phyloP scores from a whole-genome alignment of 2,888 invertebrate species.

The Zaprionus obscuricornis region DNA sequence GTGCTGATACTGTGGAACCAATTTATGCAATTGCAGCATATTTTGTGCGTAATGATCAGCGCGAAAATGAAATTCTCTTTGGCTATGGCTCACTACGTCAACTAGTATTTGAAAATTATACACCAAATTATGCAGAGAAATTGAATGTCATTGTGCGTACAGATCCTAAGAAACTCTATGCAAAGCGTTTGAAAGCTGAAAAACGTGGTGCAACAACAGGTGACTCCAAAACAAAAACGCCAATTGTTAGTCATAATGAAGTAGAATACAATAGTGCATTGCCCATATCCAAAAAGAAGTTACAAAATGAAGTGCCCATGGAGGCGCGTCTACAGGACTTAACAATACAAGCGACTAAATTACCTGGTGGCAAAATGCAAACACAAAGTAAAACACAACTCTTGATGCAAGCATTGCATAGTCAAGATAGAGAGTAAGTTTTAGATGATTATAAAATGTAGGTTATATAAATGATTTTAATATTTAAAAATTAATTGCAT shows the following conservation, averaged over 20 bases:
- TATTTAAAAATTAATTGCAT: background rate
- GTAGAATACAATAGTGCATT: conserved; percentile 78
- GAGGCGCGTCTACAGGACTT: conserved; percentile 92
- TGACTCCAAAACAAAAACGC: conserved; percentile 74
- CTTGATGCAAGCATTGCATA: conserved; percentile 93
- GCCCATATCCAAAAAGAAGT: conserved; percentile 71
- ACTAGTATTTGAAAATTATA: conserved; percentile 86
- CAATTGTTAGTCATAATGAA: conserved; percentile 61
- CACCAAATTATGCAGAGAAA: conserved; percentile 85
- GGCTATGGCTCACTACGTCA: conserved; percentile 86
- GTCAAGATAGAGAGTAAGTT: conserved; percentile 88
- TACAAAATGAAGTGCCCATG: conserved; percentile 86
- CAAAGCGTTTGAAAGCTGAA: too few species aligned
- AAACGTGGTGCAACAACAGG: conserved; percentile 42
- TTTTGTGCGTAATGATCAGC: conserved; percentile 74
- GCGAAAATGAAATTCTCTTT: conserved; percentile 84
- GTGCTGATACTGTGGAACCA: conserved; percentile 84
- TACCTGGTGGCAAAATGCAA: conserved; percentile 81
- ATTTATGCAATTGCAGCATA: conserved; percentile 85
- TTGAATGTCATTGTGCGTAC: conserved; percentile 83
- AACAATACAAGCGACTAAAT: conserved; percentile 85
- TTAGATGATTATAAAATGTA: background rate
- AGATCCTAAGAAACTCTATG: conserved; percentile 76
- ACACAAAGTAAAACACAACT: conserved; percentile 91
- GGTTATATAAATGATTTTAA: background rate